Evolutionary conservation across 2,888 invertebrate species (phyloP).

Genomic region (Lasioglossum malachurum): DNA sequence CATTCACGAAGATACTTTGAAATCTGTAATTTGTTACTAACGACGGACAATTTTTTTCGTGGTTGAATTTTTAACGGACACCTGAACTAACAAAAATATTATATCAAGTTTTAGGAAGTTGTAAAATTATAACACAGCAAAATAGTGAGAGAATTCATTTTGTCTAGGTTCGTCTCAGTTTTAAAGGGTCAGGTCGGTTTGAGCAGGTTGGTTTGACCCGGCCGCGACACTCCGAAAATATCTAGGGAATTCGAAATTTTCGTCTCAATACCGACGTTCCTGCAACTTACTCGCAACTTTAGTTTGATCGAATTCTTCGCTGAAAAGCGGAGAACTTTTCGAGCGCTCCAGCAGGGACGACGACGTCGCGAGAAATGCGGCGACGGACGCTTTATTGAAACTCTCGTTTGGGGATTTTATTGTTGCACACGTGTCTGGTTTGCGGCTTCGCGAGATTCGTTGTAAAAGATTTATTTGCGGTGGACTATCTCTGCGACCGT

Average conservation of each 20-base stretch:
- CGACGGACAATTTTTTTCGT: neutral
- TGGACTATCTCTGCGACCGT: neutral
- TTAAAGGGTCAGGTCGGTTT: neutral
- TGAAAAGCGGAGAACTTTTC: conserved; percentile 47
- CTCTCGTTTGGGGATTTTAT: conserved; percentile 8
- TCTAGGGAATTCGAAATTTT: conserved; percentile 60
- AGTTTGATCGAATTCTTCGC: conserved; percentile 47
- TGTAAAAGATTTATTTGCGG: neutral
- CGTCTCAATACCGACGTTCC: conserved; percentile 43
- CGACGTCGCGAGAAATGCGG: conserved; percentile 23
- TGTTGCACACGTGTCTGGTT: neutral
- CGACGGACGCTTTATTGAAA: conserved; percentile 4
- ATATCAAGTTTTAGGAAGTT: too few species aligned
- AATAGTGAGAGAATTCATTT: neutral
- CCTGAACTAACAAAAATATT: too few species aligned
- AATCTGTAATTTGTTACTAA: neutral
- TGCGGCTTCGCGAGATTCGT: neutral
- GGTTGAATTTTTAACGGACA: neutral
- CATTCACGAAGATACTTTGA: neutral
- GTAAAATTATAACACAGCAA: neutral
- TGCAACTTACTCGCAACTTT: conserved; percentile 44
- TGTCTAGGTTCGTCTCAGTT: neutral
- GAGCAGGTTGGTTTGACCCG: neutral
- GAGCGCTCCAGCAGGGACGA: neutral
- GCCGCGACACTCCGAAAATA: conserved; percentile 35